phyloP scores from a whole-genome alignment of 1,140 invertebrate genomes.

The Pogonomyrmex californicus region DNA sequence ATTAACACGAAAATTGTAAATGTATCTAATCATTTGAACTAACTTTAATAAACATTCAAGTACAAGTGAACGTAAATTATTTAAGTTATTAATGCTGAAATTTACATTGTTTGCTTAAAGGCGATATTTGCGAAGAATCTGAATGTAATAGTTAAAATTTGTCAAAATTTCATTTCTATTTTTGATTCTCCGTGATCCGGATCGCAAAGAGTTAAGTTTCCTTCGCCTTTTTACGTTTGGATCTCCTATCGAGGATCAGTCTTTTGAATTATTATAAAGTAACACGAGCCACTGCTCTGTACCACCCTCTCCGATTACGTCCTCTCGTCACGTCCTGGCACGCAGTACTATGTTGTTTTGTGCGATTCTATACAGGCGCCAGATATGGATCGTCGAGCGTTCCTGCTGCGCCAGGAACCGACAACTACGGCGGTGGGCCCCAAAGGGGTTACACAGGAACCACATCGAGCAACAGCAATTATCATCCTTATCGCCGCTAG shows the following conservation, averaged over 20 bases:
- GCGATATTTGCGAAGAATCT: background rate
- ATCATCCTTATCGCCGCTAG: constrained; percentile 85
- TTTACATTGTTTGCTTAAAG: background rate
- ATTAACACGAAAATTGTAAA: background rate
- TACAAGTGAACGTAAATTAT: background rate
- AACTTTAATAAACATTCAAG: background rate
- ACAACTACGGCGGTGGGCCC: constrained; percentile 77
- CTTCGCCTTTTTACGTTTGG: background rate
- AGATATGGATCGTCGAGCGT: constrained; percentile 77
- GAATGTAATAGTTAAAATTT: background rate
- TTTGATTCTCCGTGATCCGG: background rate
- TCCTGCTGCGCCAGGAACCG: constrained; percentile 79
- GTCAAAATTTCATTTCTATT: background rate
- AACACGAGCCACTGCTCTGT: constrained; percentile 51
- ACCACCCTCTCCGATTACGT: constrained; percentile 61
- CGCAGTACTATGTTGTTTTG: constrained; percentile 83
- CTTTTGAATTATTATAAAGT: constrained; percentile 43
- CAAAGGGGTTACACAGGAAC: constrained; percentile 78
- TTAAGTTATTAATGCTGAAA: constrained; percentile 12
- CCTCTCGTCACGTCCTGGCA: constrained; percentile 72
- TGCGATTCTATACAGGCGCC: constrained; percentile 83
- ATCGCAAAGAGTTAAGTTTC: constrained; percentile 40
- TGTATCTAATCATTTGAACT: background rate
- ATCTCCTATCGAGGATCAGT: constrained; percentile 31
- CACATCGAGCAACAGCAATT: constrained; percentile 79